Evolutionary conservation across 2,888 invertebrate species (phyloP), one percentile per base, ranked within the genome.

Genomic region (Drosophila percnosoma): DNA sequence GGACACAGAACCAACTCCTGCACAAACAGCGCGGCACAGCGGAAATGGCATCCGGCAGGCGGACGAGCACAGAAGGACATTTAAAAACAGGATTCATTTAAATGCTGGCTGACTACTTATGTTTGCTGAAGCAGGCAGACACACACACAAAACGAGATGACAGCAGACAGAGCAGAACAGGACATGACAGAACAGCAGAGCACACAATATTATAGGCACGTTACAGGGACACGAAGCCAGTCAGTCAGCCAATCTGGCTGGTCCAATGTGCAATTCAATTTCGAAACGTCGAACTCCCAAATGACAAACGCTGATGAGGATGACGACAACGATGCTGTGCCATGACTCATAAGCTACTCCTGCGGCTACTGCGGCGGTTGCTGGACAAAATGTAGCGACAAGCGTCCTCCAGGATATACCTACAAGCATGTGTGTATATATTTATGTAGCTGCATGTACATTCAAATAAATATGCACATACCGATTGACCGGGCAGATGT

Each of bases 241-340:
- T 42, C 73, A 68, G 70, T 42, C 73, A 66, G 70, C 66, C 79
- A 69, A 70, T 70, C 61, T 76, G 52, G 29, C 68, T 65, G 68
- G 68, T 79, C 60, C 63, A 65, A 73, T 80, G 70, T 74, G 68
- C 69, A 85, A 85, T 85, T 85, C 82, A 85, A 85, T 85, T 89
- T 83, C 61, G 62, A 68, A 72, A 81, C 68, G 34, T 51, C 55
- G 57, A 62, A 79, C 34, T 64, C 59, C 61, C 64, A 76, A 83
- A 76, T 83, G 83, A 75, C 74, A 74, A 45, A 68, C 67, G 31
- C 38, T 64, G 64, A 52, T 63, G 66, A 64, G 71, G 18, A 36
- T 15, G 21, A 62, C 64, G 24, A 40, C 29, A n/a, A 24, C 48
- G 40, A 24, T 27, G 45, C 59, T 49, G 45, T 38, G 29, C 57